Evolutionary conservation across 2,113 vertebrate genomes (phyloP), one percentile per base, ranked within the genome.

Genomic region (Taurulus bubalis): DNA sequence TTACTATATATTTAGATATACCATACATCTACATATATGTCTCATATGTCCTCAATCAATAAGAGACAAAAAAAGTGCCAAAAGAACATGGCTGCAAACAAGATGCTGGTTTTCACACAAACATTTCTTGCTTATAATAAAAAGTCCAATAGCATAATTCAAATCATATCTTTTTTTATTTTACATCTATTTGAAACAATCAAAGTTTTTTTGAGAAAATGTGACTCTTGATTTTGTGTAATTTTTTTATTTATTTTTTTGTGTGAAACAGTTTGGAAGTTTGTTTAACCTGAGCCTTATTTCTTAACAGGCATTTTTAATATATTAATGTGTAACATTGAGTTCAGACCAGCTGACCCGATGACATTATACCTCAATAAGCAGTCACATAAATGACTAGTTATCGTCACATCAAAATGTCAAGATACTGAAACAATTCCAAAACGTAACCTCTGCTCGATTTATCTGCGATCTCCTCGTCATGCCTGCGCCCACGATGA

Each of bases 401-500:
- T 22, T 8, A n/a, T n/a, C 49, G 22, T 53, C 8, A 53, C 20
- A 9, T 51, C 20, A n/a, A 51, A 51, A 51, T 22, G 20, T 12
- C 10, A 18, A 18, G 45, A 47, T 47, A 47, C 16, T 18, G 14
- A 4, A 18, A 18, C 16, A 49, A 49, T 8, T 20, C 5, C 18
- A 20, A 49, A 22, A 22, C 18, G 1, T 49, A 22, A 42, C 3
- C 9, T 1, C 26, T 7, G 5, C 22, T 91, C 80, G 71, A 82
- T 68, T 45, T 64, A 2, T 92, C 92, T 75, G 64, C 26, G 2
- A 34, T 91, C 85, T 0, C 72, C 69, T 91, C 34, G 0, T 6
- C 22, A 7, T 1, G 80, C 20, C 92, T 79, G 18, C 26, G 9
- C 32, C 32, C 14, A 0, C 3, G 34, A 69, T 0, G 1, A 79